phyloP scores from a whole-genome alignment of 2,888 invertebrate genomes.

The Campopleginae sp. region DNA sequence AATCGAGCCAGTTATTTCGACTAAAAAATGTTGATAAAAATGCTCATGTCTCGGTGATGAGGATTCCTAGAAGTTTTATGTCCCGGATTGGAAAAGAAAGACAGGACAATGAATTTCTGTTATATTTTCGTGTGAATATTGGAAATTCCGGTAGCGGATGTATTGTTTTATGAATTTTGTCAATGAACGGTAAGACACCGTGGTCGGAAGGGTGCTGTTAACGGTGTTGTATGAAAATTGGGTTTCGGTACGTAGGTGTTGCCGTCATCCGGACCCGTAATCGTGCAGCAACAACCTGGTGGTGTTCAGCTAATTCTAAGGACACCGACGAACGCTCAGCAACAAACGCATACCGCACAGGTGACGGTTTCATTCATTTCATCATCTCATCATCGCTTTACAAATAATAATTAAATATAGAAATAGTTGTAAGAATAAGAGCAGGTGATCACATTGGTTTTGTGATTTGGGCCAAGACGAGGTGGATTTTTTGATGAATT shows the following conservation, averaged over 20 bases:
- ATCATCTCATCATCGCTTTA: slow-evolving; percentile 68
- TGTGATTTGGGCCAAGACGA: slow-evolving; percentile 26
- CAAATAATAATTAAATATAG: no score
- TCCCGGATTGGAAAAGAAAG: background rate
- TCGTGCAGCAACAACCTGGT: slow-evolving; percentile 88
- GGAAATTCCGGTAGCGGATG: slow-evolving; percentile 6
- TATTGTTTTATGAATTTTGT: background rate
- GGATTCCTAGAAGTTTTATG: background rate
- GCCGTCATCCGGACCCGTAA: slow-evolving; percentile 85
- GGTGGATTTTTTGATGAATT: slow-evolving; percentile 32
- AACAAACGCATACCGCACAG: slow-evolving; percentile 84
- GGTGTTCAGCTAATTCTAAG: slow-evolving; percentile 90
- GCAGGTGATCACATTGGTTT: background rate
- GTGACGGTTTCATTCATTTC: slow-evolving; percentile 82
- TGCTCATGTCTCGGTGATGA: background rate
- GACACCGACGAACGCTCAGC: slow-evolving; percentile 86
- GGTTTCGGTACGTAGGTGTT: slow-evolving; percentile 83
- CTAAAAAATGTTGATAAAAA: no score
- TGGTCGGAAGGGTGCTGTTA: slow-evolving; percentile 55
- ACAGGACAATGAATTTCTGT: background rate
- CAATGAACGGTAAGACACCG: slow-evolving; percentile 47
- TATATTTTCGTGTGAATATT: background rate
- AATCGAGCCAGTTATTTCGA: no score
- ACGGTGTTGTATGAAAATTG: slow-evolving; percentile 77
- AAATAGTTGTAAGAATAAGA: no score